These are phyloP conservation scores for Anguilla anguilla DNA, from an alignment of 2,797 vertebrate genomes.

Conservation along the genomic window DNA sequence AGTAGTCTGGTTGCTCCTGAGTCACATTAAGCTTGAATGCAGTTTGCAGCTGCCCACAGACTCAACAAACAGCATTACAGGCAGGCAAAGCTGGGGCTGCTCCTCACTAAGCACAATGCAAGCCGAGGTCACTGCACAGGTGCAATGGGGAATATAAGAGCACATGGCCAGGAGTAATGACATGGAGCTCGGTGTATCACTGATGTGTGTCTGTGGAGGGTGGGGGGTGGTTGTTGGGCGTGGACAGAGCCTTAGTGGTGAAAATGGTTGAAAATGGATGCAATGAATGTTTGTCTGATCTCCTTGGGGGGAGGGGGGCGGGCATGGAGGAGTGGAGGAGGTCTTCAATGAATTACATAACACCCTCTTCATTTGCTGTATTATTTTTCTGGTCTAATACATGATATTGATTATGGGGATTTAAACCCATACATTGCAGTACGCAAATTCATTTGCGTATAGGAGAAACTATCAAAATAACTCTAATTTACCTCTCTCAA, in stretches of 20 bases:
- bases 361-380: background rate
- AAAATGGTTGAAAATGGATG: constrained; percentile 66
- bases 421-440: background rate
- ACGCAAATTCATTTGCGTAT: background rate
- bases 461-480: background rate
- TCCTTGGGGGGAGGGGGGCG: background rate
- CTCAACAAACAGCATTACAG: constrained; percentile 58
- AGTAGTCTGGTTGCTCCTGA: constrained; percentile 84
- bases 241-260: constrained; percentile 69
- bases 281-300: constrained; percentile 64
- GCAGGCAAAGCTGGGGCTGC: constrained; percentile 72
- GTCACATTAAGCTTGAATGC: constrained; percentile 39
- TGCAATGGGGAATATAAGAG: constrained; percentile 60
- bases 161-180: constrained; percentile 68
- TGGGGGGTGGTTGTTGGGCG: constrained; percentile 59
- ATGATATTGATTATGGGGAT: background rate
- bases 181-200: constrained; percentile 49
- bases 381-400: background rate
- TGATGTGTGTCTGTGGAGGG: background rate
- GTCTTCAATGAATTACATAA: constrained; percentile 3
- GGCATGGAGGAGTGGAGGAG: background rate
- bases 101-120: constrained; percentile 58
- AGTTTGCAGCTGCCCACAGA: constrained; percentile 65
- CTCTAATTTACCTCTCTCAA: background rate
- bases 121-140: constrained; percentile 66